Evolutionary conservation across 2,113 vertebrate species (phyloP), one percentile per base, ranked within the genome.

Genomic region (Fukomys damarensis): DNA sequence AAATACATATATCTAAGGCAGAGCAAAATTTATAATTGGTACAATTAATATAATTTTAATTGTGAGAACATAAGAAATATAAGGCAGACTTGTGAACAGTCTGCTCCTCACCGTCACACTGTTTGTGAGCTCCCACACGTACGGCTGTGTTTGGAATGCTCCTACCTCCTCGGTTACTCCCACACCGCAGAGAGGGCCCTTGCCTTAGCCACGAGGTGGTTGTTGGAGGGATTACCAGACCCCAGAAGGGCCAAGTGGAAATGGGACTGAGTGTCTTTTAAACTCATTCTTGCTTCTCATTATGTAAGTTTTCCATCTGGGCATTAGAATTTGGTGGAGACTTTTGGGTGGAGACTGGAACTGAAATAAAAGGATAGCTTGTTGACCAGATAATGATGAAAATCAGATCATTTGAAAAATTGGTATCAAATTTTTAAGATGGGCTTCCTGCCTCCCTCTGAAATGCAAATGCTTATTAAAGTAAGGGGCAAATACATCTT

Each of bases 391-490:
- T 7, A 63, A 86, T 61, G 22, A 10, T 38, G 91, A 72, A 91
- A 88, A 65, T 35, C 13, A 88, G 66, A 46, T 58, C 61, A 92
- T n/a, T 63, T 35, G 30, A 49, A 86, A 94, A 83, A 74, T 35
- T 17, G 54, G 3, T 83, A n/a, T 35, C 61, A 54, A 90, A 61
- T 72, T 93, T 81, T 94, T 94, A 94, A 49, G 41, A 58, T 20
- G 24, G 49, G 32, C 63, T 26, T 65, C 1, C 19, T 14, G 26
- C 7, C 7, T 24, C 3, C 7, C 19, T 8, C 5, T 24, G 35
- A 83, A 90, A 79, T 90, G 32, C 41, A 97, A 56, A 68, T 80
- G 4, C 16, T 92, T 66, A n/a, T 74, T 74, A 92, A 32, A 91
- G 56, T 70, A 95, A 91, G n/a, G 56, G 28, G 56, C 56, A 49